Evolutionary conservation across 2,797 vertebrate species (phyloP), one percentile per base, ranked within the genome.

Genomic region (Halcyon badia): DNA sequence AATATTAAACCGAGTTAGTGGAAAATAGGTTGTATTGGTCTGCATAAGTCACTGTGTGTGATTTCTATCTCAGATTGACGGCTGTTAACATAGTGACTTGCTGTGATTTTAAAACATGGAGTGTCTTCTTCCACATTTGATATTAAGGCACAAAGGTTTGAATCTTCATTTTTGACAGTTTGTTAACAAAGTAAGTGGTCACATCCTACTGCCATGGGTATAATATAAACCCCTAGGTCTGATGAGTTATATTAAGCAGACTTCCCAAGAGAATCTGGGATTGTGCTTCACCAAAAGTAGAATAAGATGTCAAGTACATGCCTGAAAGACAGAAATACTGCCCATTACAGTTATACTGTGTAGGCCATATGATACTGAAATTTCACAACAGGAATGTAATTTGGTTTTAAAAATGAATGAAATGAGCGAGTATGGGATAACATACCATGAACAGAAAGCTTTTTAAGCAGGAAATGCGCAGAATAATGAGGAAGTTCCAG

Each of bases 41-140:
- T 35, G 5, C 6, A 4, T 22, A 70, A 77, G 9, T 58, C 19
- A 68, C 4, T 1, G 4, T 30, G 14, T 7, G 0, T 65, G 41
- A 35, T 58, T 90, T 65, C 14, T 30, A 8, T 77, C 16, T 91
- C 37, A 61, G 12, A 64, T 1, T 44, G 17, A 14, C 17, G 8
- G 1, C 13, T 64, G 79, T 58, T 61, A 78, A 76, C 42, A 41
- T 10, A 61, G 8, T 33, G 28, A 90, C 16, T 3, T 73, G 10
- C 20, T 82, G 24, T 76, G 33, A 68, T 80, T 88, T 87, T 54
- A 70, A 88, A 76, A 46, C 9, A 58, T 1, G 3, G 7, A 17
- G 1, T 39, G 9, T 35, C 39, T 85, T 77, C 37, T 83, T 82
- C 30, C 46, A 44, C 26, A 16, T 83, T n/a, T 77, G 13, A 60